These are phyloP conservation scores for Anolis sagrei DNA, from an alignment of 2,113 vertebrate genomes.

Conservation along the genomic window DNA sequence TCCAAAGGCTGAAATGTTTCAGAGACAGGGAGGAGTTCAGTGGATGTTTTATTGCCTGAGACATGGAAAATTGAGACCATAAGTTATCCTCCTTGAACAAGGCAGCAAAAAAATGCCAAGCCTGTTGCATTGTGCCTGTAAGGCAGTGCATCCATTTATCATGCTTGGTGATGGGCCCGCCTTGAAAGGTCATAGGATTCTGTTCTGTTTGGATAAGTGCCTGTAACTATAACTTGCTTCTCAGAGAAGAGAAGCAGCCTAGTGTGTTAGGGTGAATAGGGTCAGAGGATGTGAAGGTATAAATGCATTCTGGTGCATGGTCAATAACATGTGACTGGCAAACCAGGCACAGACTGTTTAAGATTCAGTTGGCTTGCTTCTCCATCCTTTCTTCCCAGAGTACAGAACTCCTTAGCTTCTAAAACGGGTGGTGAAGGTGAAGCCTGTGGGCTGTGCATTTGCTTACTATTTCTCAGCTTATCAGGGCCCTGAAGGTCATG, in stretches of 20 bases:
- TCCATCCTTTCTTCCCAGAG: background rate
- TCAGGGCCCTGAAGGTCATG: no score
- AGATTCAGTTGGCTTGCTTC: background rate
- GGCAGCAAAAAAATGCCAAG: background rate
- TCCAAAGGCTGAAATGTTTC: background rate
- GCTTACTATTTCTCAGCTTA: no score
- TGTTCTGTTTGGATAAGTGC: slow-evolving; percentile 21
- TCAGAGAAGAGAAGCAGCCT: background rate
- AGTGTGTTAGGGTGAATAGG: no score
- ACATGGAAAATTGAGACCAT: slow-evolving; percentile 21
- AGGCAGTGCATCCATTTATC: slow-evolving; percentile 13
- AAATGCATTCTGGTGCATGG: background rate
- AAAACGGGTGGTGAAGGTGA: no score
- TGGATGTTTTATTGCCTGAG: slow-evolving; percentile 16
- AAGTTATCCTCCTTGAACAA: background rate
- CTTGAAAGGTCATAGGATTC: slow-evolving; percentile 16
- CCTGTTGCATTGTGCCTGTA: background rate
- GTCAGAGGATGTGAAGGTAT: background rate
- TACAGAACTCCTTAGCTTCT: background rate
- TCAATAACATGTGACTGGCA: background rate
- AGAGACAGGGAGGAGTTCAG: background rate
- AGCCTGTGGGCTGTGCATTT: no score
- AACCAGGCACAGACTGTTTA: background rate
- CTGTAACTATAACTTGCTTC: background rate
- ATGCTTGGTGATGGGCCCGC: background rate